Conservation (phyloP, 2,113 vertebrate species). For the Mellivora capensis region DNA sequence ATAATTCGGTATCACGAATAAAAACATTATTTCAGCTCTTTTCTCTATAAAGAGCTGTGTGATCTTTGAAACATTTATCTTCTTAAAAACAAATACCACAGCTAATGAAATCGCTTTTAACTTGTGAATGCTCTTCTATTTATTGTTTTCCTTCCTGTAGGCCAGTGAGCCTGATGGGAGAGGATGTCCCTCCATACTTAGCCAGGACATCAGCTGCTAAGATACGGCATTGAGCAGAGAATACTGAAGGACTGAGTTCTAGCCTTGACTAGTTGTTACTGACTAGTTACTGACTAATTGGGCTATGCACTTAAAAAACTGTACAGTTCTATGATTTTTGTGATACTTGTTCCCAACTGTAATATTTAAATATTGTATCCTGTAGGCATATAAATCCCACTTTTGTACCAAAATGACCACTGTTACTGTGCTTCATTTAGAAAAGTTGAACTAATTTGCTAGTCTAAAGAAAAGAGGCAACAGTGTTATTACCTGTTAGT, state of each 20-base stretch:
- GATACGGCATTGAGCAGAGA: too few species aligned
- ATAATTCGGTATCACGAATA: neutral
- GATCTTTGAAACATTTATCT: slow-evolving; percentile 2
- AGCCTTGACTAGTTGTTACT: neutral
- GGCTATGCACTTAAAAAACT: neutral
- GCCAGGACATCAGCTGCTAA: neutral
- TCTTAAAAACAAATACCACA: slow-evolving; percentile 5
- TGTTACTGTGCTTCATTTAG: neutral
- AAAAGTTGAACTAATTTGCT: slow-evolving; percentile 3
- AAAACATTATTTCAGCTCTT: neutral
- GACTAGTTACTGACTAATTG: neutral
- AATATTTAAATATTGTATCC: neutral
- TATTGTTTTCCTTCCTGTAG: neutral
- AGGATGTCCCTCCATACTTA: neutral
- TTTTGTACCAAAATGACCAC: neutral
- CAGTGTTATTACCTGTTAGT: neutral
- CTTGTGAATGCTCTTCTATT: neutral
- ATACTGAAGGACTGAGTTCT: neutral
- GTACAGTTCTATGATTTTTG: slow-evolving; percentile 1
- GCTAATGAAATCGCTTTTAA: neutral
- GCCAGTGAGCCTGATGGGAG: neutral
- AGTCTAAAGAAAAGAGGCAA: neutral
- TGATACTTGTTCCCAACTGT: neutral
- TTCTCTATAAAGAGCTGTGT: neutral
- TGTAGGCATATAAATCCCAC: neutral